phyloP scores from a whole-genome alignment of 92 coral and sea anemone genomes.

The Porites divaricata region DNA sequence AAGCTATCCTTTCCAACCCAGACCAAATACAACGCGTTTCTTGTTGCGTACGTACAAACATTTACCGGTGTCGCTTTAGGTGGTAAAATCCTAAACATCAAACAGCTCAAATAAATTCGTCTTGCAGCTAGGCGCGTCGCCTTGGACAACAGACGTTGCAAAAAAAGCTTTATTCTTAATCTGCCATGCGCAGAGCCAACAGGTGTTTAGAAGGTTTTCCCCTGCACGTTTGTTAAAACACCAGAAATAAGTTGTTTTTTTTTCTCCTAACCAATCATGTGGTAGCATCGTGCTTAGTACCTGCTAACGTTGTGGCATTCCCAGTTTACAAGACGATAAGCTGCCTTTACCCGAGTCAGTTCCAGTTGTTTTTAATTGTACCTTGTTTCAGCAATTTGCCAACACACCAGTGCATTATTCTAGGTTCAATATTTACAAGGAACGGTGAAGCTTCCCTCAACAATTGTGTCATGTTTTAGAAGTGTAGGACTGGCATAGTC shows the following conservation, averaged over 20 bases:
- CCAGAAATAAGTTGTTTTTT: background rate
- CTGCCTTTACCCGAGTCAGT: background rate
- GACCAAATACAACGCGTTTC: background rate
- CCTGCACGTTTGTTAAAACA: conserved; percentile 10
- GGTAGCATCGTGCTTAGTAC: conserved; percentile 3
- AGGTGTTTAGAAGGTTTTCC: conserved; percentile 43
- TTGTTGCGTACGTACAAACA: background rate
- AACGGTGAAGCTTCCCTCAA: no score
- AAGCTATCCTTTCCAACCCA: background rate
- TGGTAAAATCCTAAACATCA: conserved; percentile 21
- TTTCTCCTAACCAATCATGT: conserved; percentile 15
- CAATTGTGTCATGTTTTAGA: no score
- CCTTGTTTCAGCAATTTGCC: background rate
- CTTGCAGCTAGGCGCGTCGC: conserved; percentile 40
- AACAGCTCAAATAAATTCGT: background rate
- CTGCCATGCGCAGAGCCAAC: conserved; percentile 11
- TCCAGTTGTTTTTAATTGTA: background rate
- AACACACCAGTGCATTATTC: background rate
- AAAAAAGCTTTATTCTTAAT: conserved; percentile 3
- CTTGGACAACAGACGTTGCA: conserved; percentile 18
- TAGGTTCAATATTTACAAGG: no score
- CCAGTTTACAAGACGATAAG: background rate
- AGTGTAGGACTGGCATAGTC: no score
- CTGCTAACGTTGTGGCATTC: conserved; percentile 14
- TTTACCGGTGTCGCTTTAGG: conserved; percentile 30